Conservation (phyloP, 2,888 invertebrate species). For the Tinea semifulvella region DNA sequence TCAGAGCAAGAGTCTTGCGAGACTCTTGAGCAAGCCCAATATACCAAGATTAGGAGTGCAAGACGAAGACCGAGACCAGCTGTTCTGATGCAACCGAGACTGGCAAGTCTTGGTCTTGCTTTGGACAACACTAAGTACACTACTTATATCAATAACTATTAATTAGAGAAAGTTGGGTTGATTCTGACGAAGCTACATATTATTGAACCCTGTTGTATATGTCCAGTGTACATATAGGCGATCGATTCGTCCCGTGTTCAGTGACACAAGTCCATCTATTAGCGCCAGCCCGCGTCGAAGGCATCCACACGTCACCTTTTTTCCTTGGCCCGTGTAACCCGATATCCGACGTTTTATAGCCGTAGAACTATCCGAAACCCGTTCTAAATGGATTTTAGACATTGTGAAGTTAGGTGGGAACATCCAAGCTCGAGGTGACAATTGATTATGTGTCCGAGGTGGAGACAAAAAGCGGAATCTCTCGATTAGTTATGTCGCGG, state of each 20-base stretch:
- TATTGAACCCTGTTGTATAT: neutral
- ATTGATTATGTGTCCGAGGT: conserved; percentile 51
- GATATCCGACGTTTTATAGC: conserved; percentile 59
- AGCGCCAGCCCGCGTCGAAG: conserved; percentile 42
- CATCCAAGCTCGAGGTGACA: conserved; percentile 55
- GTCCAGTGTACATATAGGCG: conserved; percentile 14
- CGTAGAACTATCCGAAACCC: conserved; percentile 46
- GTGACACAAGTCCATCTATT: conserved; percentile 39
- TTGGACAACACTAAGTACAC: too few relatives aligned
- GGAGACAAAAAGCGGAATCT: conserved; percentile 59
- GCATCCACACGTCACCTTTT: conserved; percentile 50
- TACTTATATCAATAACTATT: too few relatives aligned
- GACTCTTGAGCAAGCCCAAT: too few relatives aligned
- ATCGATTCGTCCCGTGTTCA: conserved; percentile 31
- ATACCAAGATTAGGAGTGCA: too few relatives aligned
- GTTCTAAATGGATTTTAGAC: conserved; percentile 52
- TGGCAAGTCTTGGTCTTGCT: too few relatives aligned
- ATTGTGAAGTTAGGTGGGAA: conserved; percentile 47
- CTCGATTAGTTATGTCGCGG: conserved; percentile 58
- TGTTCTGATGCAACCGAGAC: too few relatives aligned
- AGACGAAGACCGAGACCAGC: too few relatives aligned
- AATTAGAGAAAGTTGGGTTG: too few relatives aligned
- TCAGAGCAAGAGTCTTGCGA: too few relatives aligned
- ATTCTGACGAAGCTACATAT: too few relatives aligned
- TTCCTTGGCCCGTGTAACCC: conserved; percentile 45